Base-by-base conservation (phyloP, 2,888 invertebrate genomes). In the Crioceris asparagi region DNA sequence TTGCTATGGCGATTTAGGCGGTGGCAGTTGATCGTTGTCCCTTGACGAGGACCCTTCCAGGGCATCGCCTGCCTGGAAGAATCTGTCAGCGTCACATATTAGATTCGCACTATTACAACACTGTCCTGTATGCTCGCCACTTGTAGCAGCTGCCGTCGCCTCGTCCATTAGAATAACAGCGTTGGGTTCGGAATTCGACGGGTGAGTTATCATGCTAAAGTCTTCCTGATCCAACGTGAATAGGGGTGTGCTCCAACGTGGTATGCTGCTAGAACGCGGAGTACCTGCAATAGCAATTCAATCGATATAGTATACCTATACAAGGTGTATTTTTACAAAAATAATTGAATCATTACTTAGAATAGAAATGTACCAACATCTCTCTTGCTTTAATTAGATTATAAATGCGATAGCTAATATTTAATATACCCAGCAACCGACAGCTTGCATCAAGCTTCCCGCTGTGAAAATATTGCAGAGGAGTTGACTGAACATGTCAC, bases 151-250 rank as follows among this genome's bases (percentile, higher is more conserved):
- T 17, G 48, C 47, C 30, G 44, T 41, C 15, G 50, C 41, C 35
- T 55, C 82, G 64, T 87, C 86, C 62, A 86, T 85, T 67, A 90
- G 79, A 48, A 86, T 70, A 55, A 80, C 75, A 36, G 80, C 80
- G 44, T 82, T 77, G 55, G 77, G 77, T 50, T 71, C 71, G 48
- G 68, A 61, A 56, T 65, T 70, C 33, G 75, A 68, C 21, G 78
- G 74, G 55, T 72, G 84, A 35, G 90, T 82, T 70, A 90, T 88
- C 75, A 93, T 87, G 61, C 83, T 88, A 68, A 94, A 93, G 68
- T 94, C 93, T 61, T 93, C 93, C 61, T 64, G 64, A 46, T 94
- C 94, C 36, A 83, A 78, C 50, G 92, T 80, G 70, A 92, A 91
- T 35, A 87, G 81, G 31, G 75, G 73, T 35, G 84, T 76, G 61